Conservation (phyloP, 2,797 vertebrate species). For the Sebastes ruberrimus region DNA sequence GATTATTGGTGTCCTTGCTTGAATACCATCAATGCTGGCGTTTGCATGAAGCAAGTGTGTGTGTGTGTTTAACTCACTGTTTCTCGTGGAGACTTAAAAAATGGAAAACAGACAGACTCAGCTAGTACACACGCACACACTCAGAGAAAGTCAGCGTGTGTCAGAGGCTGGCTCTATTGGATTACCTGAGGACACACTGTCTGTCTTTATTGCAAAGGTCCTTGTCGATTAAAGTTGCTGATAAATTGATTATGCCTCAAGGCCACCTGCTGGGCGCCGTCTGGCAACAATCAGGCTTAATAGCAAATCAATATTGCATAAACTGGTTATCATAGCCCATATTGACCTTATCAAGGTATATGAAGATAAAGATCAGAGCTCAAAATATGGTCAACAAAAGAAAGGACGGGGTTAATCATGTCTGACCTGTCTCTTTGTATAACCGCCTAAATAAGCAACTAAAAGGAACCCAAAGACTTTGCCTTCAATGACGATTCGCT, state of each 20-base stretch:
- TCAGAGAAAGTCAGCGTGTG: constrained; percentile 13
- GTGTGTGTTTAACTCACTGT: neutral
- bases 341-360: constrained; percentile 66
- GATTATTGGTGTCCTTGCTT: neutral
- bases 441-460: constrained; percentile 3
- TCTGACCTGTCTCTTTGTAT: constrained; percentile 7
- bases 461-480: neutral
- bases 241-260: constrained; percentile 80
- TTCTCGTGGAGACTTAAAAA: neutral
- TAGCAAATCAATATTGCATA: constrained; percentile 76
- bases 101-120: neutral
- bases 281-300: constrained; percentile 74
- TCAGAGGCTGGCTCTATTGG: constrained; percentile 64
- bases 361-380: constrained; percentile 43
- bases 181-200: constrained; percentile 77
- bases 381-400: constrained; percentile 23
- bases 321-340: constrained; percentile 70
- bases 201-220: constrained; percentile 76
- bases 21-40: neutral
- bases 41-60: neutral
- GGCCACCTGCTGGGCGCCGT: constrained; percentile 77
- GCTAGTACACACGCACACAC: neutral
- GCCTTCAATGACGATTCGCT: neutral
- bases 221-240: constrained; percentile 79
- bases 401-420: constrained; percentile 23